Evolutionary conservation across 2,113 vertebrate genomes (phyloP).

Genomic region (Odontophorus gujanensis): DNA sequence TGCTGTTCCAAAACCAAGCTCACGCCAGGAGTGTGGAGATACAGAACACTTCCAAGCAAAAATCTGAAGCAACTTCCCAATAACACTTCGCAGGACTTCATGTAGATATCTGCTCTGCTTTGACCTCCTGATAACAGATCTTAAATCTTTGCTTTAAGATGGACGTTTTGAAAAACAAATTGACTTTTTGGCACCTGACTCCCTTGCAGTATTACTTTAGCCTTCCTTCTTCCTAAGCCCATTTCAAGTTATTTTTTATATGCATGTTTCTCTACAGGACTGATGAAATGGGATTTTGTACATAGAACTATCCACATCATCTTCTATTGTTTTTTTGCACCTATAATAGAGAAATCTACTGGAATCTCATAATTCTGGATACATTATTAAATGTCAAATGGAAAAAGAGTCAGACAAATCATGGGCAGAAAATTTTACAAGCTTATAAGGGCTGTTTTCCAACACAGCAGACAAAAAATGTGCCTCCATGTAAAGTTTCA

Average conservation of each 20-base stretch:
- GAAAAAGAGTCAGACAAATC: background rate
- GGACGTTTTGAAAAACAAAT: background rate
- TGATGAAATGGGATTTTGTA: background rate
- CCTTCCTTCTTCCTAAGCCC: background rate
- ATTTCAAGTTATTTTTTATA: background rate
- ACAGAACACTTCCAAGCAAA: background rate
- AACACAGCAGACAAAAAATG: background rate
- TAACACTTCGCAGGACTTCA: background rate
- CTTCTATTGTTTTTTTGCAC: background rate
- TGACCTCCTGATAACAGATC: background rate
- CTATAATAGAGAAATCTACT: background rate
- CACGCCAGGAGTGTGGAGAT: background rate
- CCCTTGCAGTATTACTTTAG: background rate
- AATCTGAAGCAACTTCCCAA: background rate
- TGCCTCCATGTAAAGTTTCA: background rate
- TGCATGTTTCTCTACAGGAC: background rate
- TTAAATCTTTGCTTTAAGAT: background rate
- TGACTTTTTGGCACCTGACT: background rate
- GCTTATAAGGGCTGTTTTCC: background rate
- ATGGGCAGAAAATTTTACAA: background rate
- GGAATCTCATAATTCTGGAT: background rate
- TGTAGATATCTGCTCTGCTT: background rate
- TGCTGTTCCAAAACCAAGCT: background rate
- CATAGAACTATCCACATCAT: background rate
- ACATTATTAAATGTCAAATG: background rate